Percentiles rank a stretch among this genome's conserved stretches.
phyloP scores from a whole-genome alignment of 2,113 vertebrate genomes.

The Panurus biarmicus region DNA sequence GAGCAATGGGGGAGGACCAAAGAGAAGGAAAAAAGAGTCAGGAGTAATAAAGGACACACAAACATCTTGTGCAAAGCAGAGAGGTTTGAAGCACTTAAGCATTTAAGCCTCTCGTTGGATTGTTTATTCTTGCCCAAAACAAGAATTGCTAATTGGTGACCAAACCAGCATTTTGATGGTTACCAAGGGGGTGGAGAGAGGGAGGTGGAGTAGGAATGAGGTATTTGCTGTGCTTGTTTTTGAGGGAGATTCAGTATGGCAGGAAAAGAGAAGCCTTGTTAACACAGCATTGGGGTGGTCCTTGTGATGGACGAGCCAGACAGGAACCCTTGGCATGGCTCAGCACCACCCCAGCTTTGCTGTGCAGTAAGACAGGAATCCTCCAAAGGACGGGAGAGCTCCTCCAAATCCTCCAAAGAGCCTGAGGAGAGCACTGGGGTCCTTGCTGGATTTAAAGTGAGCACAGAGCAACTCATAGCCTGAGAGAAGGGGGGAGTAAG shows the following conservation, averaged over 20 bases:
- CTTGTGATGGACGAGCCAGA: background rate
- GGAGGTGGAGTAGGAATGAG: background rate
- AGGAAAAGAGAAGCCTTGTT: background rate
- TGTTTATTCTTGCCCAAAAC: background rate
- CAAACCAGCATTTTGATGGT: background rate
- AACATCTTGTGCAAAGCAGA: background rate
- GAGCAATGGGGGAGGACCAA: background rate
- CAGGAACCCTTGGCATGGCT: background rate
- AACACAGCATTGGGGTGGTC: background rate
- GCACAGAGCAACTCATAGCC: background rate
- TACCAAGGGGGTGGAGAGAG: background rate
- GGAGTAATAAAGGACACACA: background rate
- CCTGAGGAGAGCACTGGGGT: background rate
- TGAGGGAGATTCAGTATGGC: background rate
- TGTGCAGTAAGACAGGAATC: background rate
- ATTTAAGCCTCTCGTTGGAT: background rate
- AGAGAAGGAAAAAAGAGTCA: background rate
- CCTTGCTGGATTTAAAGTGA: background rate
- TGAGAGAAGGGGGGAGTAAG: rapidly evolving
- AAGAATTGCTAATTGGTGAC: background rate
- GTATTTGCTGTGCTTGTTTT: background rate
- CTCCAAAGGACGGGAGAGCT: background rate
- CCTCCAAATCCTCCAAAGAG: background rate
- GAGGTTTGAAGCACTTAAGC: background rate
- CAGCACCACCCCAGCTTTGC: background rate